A percentile compares a stretch with the other conserved stretches of the same genome.
phyloP scores from a whole-genome alignment of 37 sponge, comb jelly and placozoan genomes.

The Halisarca cf. caerulea region DNA sequence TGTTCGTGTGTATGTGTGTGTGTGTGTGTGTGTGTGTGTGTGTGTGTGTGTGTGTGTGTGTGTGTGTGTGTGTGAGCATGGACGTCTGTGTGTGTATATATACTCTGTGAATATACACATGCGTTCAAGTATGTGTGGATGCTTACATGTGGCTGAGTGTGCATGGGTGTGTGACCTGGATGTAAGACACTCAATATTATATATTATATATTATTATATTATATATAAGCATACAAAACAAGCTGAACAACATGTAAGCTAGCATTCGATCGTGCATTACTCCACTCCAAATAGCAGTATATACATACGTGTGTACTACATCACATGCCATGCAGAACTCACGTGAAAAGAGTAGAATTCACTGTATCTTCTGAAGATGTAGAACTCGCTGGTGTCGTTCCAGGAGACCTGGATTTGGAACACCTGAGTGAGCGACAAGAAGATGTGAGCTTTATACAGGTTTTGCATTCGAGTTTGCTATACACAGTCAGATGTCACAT shows the following conservation, averaged over 20 bases:
- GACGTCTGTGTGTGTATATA: background rate
- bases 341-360: slow-evolving; percentile 86
- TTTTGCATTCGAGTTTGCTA: background rate
- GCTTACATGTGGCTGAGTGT: too few relatives aligned
- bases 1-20: slow-evolving; percentile 3
- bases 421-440: slow-evolving; percentile 41
- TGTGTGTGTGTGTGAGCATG: background rate
- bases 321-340: too few relatives aligned
- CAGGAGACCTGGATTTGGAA: slow-evolving; percentile 77
- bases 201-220: too few relatives aligned
- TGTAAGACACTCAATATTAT: too few relatives aligned
- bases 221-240: too few relatives aligned
- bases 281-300: background rate
- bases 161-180: too few relatives aligned
- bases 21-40: slow-evolving; percentile 18
- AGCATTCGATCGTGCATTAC: too few relatives aligned
- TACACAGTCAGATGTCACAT: background rate
- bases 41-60: background rate
- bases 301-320: background rate
- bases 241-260: too few relatives aligned
- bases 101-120: background rate
- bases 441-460: background rate
- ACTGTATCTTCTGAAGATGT: slow-evolving; percentile 79
- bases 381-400: slow-evolving; percentile 62
- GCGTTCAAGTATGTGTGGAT: background rate